Base-by-base conservation (phyloP, 23 tunicate species). In the Trididemnum miniatum region DNA sequence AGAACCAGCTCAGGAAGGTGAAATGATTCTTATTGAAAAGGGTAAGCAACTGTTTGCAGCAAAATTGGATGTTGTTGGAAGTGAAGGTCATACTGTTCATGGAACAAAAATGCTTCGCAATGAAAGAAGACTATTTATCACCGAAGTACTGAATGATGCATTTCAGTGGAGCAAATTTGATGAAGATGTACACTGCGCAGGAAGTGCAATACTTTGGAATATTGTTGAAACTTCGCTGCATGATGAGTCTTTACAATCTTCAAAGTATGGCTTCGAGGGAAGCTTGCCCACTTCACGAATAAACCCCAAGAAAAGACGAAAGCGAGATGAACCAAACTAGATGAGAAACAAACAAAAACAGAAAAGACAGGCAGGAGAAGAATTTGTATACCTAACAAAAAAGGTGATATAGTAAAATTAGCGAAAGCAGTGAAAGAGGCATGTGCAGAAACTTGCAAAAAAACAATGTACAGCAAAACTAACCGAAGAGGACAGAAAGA, bases 341-440 rank as follows among this genome's bases (percentile, higher is more conserved):
- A 62, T 12, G 29, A 22, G 29, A 62, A 62, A 62, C 29, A 24
- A 20, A 62, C 54, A 62, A 20, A 20, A 62, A 62, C 67, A 26
- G 67, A 62, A 62, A 62, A 24, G 29, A 62, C 67, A 62, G n/a
- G 67, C 67, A 20, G 29, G 29, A 20, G 67, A 62, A 62, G 67
- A 62, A 62, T 62, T 62, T 62, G 67, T 20, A n/a, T 62, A 62
- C 67, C 26, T 12, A 62, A 20, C 67, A 62, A 62, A 62, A 62
- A 22, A 20, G 67, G 67, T 62, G 67, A 62, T 20, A 24, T 12
- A 20, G 28, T 22, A 20, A 24, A 20, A 62, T 20, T 62, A 24
- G 28, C 67, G n/a, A 24, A 62, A 62, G 29, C 26, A 24, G 67
- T 12, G 29, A 62, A 20, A 22, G 29, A 24, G 28, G 29, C 26